phyloP scores from a whole-genome alignment of 2,113 vertebrate species.

The Ploceus nigricollis region DNA sequence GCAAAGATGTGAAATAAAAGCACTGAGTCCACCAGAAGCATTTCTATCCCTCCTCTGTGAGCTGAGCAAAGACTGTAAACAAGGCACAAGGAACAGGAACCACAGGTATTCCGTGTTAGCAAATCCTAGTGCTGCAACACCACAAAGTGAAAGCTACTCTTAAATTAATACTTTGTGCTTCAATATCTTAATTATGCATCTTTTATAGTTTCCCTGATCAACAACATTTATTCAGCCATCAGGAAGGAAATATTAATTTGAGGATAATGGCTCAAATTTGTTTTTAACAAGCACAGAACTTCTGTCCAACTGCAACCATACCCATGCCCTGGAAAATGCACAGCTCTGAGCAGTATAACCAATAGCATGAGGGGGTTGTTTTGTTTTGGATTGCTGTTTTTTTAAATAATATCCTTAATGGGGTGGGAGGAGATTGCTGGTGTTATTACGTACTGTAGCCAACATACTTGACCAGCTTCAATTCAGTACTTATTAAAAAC shows the following conservation, averaged over 20 bases:
- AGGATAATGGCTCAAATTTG: neutral
- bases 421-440: neutral
- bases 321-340: neutral
- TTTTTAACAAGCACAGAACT: neutral
- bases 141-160: neutral
- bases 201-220: neutral
- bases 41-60: neutral
- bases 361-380: neutral
- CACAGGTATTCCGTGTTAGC: neutral
- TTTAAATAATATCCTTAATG: neutral
- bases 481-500: neutral
- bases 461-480: neutral
- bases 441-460: neutral
- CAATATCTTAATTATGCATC: neutral
- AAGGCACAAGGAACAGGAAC: neutral
- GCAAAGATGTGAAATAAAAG: neutral
- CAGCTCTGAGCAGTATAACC: neutral
- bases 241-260: neutral
- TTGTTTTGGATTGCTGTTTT: neutral
- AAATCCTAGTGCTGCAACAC: neutral
- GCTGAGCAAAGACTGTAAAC: neutral
- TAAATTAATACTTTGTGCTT: neutral
- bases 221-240: neutral
- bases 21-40: neutral
- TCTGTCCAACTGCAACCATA: neutral